Conservation (phyloP, 2,113 vertebrate species). For the Paradoxurus hermaphroditus region DNA sequence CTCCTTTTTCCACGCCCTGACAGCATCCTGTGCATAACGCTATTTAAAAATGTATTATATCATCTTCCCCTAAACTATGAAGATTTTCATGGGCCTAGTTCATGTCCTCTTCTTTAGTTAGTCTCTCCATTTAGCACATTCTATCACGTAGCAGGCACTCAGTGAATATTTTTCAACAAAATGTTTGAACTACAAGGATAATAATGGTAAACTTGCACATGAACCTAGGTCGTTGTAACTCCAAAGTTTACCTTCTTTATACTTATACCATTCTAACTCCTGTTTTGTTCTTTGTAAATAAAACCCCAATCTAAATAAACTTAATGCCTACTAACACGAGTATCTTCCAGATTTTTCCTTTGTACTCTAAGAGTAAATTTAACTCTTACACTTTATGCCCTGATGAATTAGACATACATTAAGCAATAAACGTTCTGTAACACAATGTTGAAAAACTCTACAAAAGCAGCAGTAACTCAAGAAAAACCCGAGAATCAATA, state of each 20-base stretch:
- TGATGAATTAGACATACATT: not conserved
- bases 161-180: not conserved
- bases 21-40: not conserved
- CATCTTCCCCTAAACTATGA: not conserved
- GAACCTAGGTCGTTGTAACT: not conserved
- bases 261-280: not conserved
- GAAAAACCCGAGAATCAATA: slow-evolving; percentile 24
- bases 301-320: slow-evolving; percentile 6
- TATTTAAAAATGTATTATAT: not conserved
- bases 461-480: not conserved
- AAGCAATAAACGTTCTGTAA: slow-evolving; percentile 25
- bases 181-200: not conserved
- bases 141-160: not conserved
- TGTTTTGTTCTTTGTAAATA: not conserved
- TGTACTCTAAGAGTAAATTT: not conserved
- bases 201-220: not conserved
- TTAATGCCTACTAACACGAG: not conserved
- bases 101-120: not conserved
- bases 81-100: not conserved
- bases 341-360: not conserved
- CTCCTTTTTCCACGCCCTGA: not conserved
- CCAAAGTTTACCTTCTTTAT: not conserved
- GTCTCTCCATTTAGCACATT: not conserved
- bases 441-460: not conserved
- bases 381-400: not conserved